Evolutionary conservation across 2,113 vertebrate species (phyloP).

Genomic region (Pteropus alecto): DNA sequence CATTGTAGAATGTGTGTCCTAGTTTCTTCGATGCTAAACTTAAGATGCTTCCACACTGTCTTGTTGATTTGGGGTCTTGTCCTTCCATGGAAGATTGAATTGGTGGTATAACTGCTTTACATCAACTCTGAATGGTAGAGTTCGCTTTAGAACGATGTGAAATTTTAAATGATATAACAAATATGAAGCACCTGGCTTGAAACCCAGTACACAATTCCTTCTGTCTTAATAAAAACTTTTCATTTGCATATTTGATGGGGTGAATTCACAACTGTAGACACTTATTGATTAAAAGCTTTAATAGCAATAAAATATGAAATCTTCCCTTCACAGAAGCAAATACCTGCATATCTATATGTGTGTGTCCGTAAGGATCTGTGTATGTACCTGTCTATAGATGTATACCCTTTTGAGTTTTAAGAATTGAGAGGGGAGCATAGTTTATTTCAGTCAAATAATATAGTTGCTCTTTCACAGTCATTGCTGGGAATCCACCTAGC

Average conservation of each 20-base stretch:
- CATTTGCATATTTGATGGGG: neutral
- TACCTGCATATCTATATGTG: neutral
- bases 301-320: neutral
- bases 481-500: neutral
- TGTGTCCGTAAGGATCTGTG: neutral
- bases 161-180: neutral
- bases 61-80: neutral
- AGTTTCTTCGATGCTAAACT: neutral
- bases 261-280: neutral
- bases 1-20: neutral
- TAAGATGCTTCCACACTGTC: neutral
- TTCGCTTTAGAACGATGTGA: neutral
- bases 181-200: neutral
- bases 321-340: neutral
- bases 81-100: neutral
- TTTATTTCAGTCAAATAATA: neutral
- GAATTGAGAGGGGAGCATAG: neutral
- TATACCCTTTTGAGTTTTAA: neutral
- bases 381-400: neutral
- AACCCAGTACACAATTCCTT: neutral
- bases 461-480: neutral
- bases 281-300: neutral
- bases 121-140: neutral
- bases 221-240: neutral
- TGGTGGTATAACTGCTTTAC: neutral